Evolutionary conservation across 2,888 invertebrate genomes (phyloP), one percentile per base, ranked within the genome.

Genomic region (Cheilosia soror): DNA sequence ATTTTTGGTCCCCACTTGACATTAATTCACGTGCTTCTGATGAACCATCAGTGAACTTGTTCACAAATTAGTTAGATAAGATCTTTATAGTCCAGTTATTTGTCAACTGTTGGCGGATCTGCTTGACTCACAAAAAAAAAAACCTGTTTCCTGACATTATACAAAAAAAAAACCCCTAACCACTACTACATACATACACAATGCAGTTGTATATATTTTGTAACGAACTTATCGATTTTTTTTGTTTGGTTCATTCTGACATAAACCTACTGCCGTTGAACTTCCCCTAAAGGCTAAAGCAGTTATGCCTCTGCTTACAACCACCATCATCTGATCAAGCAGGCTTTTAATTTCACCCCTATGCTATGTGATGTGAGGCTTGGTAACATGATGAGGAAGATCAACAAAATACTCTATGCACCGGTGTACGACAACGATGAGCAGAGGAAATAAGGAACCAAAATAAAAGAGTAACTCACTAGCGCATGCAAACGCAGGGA

Each of bases 271-370:
- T 40, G 7, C 15, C 31, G 44, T 40, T 33, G 37, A 79, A 65
- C 65, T 79, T 84, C 84, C 84, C 84, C 84, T 83, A 68, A 58
- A 44, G 58, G 20, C 20, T 20, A 20, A 13, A 25, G 29, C 15
- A 15, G 4, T 4, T 51, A 51, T 51, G 51, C 51, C 27, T 13
- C 13, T 27, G 40, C 25, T 42, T 33, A 79, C 78, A 66, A 83
- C 79, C 79, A 84, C 68, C 69, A 79, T 84, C 31, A 55, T 84
- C 79, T 84, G 84, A 84, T 84, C 75, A 79, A 73, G 79, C 83
- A 79, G 80, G 75, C 84, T 84, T 84, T 84, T 71, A 75, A 60
- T 84, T 75, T 84, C 79, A 84, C 84, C 84, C 84, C 84, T 84
- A 84, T 78, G 15, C 53, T 15, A n/a, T n/a, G 47, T 20, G 20